Evolutionary conservation across 2,797 vertebrate species (phyloP), one percentile per base, ranked within the genome.

Genomic region (Urophycis tenuis): DNA sequence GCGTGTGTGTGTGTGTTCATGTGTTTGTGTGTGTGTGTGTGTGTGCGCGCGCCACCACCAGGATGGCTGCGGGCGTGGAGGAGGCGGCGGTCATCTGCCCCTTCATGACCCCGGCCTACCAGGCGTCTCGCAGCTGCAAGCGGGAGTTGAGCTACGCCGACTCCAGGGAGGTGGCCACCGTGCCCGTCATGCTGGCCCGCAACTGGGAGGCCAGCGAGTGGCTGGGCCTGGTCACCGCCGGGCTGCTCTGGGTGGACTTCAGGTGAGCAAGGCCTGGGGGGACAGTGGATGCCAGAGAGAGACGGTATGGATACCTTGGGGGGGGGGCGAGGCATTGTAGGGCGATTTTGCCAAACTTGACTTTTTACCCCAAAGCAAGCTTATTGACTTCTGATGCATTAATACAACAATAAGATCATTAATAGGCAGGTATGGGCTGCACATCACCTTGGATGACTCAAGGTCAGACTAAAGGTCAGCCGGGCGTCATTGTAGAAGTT

Each of bases 181-280:
- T 91, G 34, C 89, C 88, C 0, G 82, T 90, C 71, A 91, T 91
- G 89, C 29, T 90, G 76, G 35, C 83, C 31, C 53, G 79, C 22
- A 76, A 88, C 84, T 90, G 90, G 90, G 88, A 90, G 81, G 85
- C 91, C 81, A 90, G 84, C 2, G 89, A 92, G 84, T 90, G 89
- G 87, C 82, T 92, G 76, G 89, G 88, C 0, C 83, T 91, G 84
- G 86, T 90, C 83, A 90, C 87, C 1, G 87, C 89, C 5, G 77
- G 88, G 0, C 81, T 88, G 81, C 87, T 90, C 29, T 91, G 87
- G 89, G 78, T 88, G 73, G 88, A 90, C 82, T 89, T 91, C 85
- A 88, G 88, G 91, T 91, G 81, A 81, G 84, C n/a, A 60, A 14
- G 30, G 14, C 12, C 31, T 11, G 31, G 4, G 19, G n/a, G 60